Percentiles rank a stretch among this genome's conserved stretches.
phyloP scores from a whole-genome alignment of 2,113 vertebrate species.

The Haplochromis vanheusdeni region DNA sequence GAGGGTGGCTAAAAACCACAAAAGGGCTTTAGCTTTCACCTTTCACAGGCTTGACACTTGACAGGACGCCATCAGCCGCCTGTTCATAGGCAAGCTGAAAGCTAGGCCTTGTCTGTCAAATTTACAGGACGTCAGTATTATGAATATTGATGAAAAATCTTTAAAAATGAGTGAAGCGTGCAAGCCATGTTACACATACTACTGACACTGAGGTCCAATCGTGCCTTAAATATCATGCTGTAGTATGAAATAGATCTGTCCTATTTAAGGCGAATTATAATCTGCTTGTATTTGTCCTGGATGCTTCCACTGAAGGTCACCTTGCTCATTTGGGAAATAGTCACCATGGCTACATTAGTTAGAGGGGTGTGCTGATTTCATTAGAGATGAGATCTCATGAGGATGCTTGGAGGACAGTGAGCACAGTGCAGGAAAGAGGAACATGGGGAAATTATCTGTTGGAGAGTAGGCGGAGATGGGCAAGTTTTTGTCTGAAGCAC shows the following conservation, averaged over 20 bases:
- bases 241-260: neutral
- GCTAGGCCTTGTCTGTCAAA: neutral
- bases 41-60: neutral
- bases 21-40: neutral
- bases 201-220: neutral
- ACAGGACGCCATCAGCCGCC: neutral
- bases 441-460: neutral
- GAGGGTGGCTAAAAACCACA: neutral
- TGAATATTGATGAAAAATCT: neutral
- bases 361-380: slow-evolving; percentile 47
- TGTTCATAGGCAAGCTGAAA: neutral
- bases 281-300: slow-evolving; percentile 34
- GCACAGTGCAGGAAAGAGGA: neutral
- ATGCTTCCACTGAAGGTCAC: slow-evolving; percentile 54
- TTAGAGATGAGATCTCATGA: slow-evolving; percentile 57
- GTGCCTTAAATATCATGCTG: slow-evolving; percentile 5
- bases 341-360: slow-evolving; percentile 62
- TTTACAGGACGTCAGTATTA: neutral
- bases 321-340: slow-evolving; percentile 60
- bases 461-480: neutral
- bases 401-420: slow-evolving; percentile 42
- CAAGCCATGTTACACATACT: neutral
- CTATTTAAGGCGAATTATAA: slow-evolving; percentile 19
- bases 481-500: neutral
- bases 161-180: neutral